Evolutionary conservation across 2,888 invertebrate genomes (phyloP).

Genomic region (Tanypteryx hageni): DNA sequence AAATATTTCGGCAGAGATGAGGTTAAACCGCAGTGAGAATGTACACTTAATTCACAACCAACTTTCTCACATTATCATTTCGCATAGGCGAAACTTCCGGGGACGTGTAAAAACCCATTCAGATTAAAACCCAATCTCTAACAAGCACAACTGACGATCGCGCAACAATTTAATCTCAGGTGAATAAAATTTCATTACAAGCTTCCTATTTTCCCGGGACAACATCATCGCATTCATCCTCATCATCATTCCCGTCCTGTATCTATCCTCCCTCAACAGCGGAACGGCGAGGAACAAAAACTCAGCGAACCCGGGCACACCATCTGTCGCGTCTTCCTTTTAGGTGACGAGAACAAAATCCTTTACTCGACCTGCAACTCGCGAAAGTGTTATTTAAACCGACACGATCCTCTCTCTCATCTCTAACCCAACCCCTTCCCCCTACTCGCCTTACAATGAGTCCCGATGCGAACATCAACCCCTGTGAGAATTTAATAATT

Average conservation of each 20-base stretch:
- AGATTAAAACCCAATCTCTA: neutral
- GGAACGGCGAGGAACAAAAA: neutral
- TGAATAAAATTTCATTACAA: neutral
- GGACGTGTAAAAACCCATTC: neutral
- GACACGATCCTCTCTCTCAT: neutral
- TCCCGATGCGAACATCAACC: slow-evolving; percentile 51
- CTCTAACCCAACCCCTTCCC: neutral
- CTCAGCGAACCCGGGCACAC: neutral
- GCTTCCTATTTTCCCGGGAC: neutral
- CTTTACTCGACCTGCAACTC: neutral
- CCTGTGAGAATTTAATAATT: slow-evolving; percentile 59
- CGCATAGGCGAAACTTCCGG: neutral
- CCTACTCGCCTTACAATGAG: slow-evolving; percentile 33
- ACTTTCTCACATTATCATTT: too few species aligned
- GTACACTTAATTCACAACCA: too few species aligned
- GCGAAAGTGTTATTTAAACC: neutral
- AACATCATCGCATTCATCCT: neutral
- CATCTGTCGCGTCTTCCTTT: neutral
- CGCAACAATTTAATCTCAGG: slow-evolving; percentile 16
- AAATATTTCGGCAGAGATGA: too few species aligned
- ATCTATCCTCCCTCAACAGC: neutral
- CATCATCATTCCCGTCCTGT: neutral
- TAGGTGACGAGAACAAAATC: neutral
- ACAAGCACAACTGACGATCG: neutral
- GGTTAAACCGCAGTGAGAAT: too few species aligned